Evolutionary conservation across 2,113 vertebrate species (phyloP).

Genomic region (Lepidiolamprologus cunningtoni): DNA sequence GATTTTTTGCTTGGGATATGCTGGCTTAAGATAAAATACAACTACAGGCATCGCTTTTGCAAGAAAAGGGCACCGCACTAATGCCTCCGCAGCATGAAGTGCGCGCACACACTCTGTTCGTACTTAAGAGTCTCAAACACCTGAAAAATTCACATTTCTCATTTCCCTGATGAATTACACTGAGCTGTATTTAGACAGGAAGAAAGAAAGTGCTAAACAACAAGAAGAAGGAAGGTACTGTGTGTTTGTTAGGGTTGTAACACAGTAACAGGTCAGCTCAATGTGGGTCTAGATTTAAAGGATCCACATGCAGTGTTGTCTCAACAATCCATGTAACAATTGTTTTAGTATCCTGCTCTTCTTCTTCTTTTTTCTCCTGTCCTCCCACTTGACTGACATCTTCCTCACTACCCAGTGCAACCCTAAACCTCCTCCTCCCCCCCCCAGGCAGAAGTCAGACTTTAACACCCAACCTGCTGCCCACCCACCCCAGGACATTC

Average conservation of each 20-base stretch:
- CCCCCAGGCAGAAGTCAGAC: neutral
- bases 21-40: neutral
- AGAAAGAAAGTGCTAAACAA: neutral
- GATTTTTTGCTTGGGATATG: neutral
- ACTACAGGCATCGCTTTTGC: neutral
- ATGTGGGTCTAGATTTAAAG: neutral
- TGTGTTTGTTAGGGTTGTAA: slow-evolving; percentile 5
- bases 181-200: slow-evolving; percentile 39
- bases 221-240: slow-evolving; percentile 12
- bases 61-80: neutral
- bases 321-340: neutral
- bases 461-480: neutral
- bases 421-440: neutral
- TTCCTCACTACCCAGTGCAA: neutral
- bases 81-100: neutral
- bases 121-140: neutral
- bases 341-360: neutral
- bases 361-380: neutral
- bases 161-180: slow-evolving; percentile 53
- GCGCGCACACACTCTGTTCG: neutral
- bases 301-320: neutral
- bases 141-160: neutral
- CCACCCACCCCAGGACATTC: neutral
- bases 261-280: neutral
- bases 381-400: neutral